These are phyloP conservation scores for Tineola bisselliella DNA, from an alignment of 2,888 invertebrate species.

Conservation along the genomic window DNA sequence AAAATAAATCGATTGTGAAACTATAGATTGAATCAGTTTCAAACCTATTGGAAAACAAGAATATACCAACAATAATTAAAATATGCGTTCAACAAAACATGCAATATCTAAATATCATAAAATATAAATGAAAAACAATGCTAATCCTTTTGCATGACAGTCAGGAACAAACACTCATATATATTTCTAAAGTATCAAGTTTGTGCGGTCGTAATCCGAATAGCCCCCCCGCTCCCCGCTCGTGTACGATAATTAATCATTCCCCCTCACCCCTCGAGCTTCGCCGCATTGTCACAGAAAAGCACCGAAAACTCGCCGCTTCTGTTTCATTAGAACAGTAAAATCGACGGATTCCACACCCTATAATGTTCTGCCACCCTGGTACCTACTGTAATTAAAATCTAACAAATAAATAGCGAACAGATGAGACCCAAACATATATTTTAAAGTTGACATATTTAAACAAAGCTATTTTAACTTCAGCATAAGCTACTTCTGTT, in stretches of 20 bases:
- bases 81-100: neutral
- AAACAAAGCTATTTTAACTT: neutral
- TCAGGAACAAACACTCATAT: neutral
- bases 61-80: too few relatives aligned
- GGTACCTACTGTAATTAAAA: slow-evolving; percentile 13
- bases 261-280: slow-evolving; percentile 24
- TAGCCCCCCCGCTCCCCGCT: slow-evolving; percentile 21
- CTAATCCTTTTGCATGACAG: neutral
- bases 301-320: slow-evolving; percentile 23
- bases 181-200: slow-evolving; percentile 17
- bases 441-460: neutral
- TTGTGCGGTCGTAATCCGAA: slow-evolving; percentile 12
- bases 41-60: too few relatives aligned
- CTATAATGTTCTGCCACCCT: slow-evolving; percentile 13
- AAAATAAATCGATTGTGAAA: too few relatives aligned
- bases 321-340: slow-evolving; percentile 23
- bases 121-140: neutral
- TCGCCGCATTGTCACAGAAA: slow-evolving; percentile 25
- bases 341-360: slow-evolving; percentile 12
- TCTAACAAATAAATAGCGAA: slow-evolving; percentile 2
- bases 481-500: neutral
- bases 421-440: neutral
- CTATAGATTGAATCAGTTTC: too few relatives aligned
- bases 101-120: neutral
- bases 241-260: slow-evolving; percentile 41